A percentile compares a stretch with the other conserved stretches of the same genome.
Evolutionary conservation across 2,888 invertebrate species (phyloP).

Genomic region (Sylvicola cinctus): DNA sequence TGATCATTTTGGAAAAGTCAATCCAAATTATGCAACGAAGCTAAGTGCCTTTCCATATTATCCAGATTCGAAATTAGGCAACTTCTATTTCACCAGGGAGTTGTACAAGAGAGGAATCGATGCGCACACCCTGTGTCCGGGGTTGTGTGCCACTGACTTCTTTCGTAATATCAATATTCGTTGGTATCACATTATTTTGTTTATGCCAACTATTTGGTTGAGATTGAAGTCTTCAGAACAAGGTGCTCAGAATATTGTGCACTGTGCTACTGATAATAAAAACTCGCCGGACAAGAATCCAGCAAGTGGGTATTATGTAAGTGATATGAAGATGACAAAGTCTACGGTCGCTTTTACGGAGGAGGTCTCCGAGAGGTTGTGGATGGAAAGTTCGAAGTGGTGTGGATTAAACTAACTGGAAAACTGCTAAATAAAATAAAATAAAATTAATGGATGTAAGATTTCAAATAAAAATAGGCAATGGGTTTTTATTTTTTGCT

Average conservation of each 20-base stretch:
- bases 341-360: conserved; percentile 39
- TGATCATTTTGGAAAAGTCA: conserved; percentile 39
- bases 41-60: too few relatives aligned
- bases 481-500: too few relatives aligned
- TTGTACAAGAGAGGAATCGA: conserved; percentile 40
- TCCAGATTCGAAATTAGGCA: too few relatives aligned
- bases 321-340: conserved; percentile 43
- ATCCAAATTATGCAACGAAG: too few relatives aligned
- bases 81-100: conserved; percentile 46
- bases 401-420: too few relatives aligned
- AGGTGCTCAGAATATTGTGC: conserved; percentile 62
- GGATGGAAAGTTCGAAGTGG: conserved; percentile 52
- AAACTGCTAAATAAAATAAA: too few relatives aligned
- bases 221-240: conserved; percentile 53
- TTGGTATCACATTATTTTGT: conserved; percentile 52
- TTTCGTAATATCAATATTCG: conserved; percentile 36
- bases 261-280: conserved; percentile 45
- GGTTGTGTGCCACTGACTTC: conserved; percentile 33
- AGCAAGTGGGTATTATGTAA: conserved; percentile 51
- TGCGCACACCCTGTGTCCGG: conserved; percentile 53
- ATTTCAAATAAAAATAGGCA: too few relatives aligned
- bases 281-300: conserved; percentile 16
- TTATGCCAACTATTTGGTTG: conserved; percentile 46
- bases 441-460: too few relatives aligned
- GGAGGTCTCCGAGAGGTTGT: conserved; percentile 40